phyloP scores from a whole-genome alignment of 2,888 invertebrate species.

The Serripes groenlandicus region DNA sequence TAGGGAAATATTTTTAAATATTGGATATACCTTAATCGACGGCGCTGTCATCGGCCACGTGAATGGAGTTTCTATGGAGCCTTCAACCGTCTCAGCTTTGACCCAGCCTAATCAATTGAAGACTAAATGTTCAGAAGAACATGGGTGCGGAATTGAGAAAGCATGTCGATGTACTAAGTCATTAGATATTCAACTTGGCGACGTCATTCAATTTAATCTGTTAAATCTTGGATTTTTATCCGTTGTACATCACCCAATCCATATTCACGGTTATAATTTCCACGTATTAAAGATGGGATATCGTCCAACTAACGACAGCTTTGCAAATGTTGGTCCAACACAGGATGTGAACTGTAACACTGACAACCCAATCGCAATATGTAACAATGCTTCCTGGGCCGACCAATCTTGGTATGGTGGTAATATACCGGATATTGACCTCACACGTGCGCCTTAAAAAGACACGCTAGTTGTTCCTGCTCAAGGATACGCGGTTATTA shows the following conservation, averaged over 20 bases:
- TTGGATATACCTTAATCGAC: constrained; percentile 67
- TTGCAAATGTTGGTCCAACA: constrained; percentile 48
- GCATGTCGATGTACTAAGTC: constrained; percentile 69
- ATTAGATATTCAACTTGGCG: constrained; percentile 58
- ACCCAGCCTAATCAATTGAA: constrained; percentile 67
- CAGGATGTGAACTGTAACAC: constrained; percentile 68
- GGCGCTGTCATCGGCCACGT: constrained; percentile 49
- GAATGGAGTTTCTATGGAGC: constrained; percentile 61
- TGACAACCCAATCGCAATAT: background rate
- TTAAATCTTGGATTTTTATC: constrained; percentile 66
- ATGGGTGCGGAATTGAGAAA: constrained; percentile 55
- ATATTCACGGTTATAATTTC: constrained; percentile 81
- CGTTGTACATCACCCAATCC: constrained; percentile 75
- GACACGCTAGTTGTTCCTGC: constrained; percentile 80
- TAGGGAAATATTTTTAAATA: constrained; percentile 76
- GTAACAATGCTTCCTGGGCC: constrained; percentile 70
- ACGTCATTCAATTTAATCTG: constrained; percentile 74
- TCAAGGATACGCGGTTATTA: constrained; percentile 79
- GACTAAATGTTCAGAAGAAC: constrained; percentile 51
- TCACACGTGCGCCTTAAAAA: constrained; percentile 71
- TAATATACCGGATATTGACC: constrained; percentile 68
- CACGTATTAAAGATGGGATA: constrained; percentile 78
- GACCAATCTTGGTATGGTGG: constrained; percentile 69
- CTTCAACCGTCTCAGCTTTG: constrained; percentile 64
- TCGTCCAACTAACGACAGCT: constrained; percentile 49